Percentiles rank a stretch among this genome's conserved stretches.
Conservation (phyloP, 2,888 invertebrate species). For the Caenorhabditis zanzibari region DNA sequence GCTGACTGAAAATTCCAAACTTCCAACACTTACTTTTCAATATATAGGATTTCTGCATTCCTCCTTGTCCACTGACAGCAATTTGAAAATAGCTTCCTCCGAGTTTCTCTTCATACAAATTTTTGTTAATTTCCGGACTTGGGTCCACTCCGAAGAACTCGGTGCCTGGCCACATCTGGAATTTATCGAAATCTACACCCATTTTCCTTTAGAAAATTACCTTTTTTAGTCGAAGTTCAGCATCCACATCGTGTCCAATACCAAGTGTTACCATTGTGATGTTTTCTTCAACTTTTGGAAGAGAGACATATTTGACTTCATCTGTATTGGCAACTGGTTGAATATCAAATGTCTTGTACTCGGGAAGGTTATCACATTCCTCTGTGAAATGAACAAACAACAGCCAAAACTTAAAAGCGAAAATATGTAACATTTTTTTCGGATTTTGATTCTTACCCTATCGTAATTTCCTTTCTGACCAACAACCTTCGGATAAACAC, state of each 20-base stretch:
- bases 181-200: not conserved
- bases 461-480: slow-evolving; percentile 37
- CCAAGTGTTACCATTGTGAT: slow-evolving; percentile 57
- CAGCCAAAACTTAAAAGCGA: slow-evolving; percentile 50
- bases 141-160: slow-evolving; percentile 55
- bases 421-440: not conserved
- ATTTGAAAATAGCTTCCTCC: slow-evolving; percentile 48
- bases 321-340: slow-evolving; percentile 40
- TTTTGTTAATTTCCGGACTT: slow-evolving; percentile 40
- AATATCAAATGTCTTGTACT: slow-evolving; percentile 30
- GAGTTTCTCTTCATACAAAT: slow-evolving; percentile 41
- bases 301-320: slow-evolving; percentile 45
- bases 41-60: slow-evolving; percentile 39
- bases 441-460: not conserved
- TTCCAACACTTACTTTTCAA: slow-evolving; percentile 32
- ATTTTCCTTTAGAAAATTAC: not conserved
- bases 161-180: slow-evolving; percentile 39
- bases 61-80: slow-evolving; percentile 44
- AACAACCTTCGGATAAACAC: slow-evolving; percentile 37
- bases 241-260: slow-evolving; percentile 49
- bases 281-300: slow-evolving; percentile 44
- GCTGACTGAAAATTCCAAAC: not conserved
- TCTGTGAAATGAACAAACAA: slow-evolving; percentile 32
- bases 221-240: slow-evolving; percentile 46
- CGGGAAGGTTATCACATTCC: slow-evolving; percentile 37